Evolutionary conservation across 1,140 invertebrate genomes (phyloP).

Genomic region (Atopsyche davidsoni): DNA sequence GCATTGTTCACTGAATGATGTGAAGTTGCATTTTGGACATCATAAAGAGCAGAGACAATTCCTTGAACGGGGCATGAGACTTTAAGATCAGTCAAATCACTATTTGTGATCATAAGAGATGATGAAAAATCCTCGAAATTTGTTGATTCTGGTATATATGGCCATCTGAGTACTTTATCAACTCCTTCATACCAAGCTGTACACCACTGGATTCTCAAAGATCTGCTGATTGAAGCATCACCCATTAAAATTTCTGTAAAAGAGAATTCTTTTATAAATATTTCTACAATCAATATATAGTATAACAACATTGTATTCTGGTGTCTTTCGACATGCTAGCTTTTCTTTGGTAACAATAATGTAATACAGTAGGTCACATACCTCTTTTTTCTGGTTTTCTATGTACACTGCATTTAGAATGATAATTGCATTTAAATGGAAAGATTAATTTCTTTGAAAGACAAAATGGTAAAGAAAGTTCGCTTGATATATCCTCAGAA

Average conservation of each 20-base stretch:
- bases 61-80: slow-evolving; percentile 45
- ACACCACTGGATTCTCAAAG: slow-evolving; percentile 50
- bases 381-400: slow-evolving; percentile 35
- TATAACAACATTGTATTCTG: no score
- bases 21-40: slow-evolving; percentile 57
- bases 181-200: slow-evolving; percentile 44
- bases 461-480: slow-evolving; percentile 48
- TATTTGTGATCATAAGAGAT: slow-evolving; percentile 39
- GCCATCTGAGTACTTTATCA: slow-evolving; percentile 33
- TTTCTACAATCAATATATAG: no score
- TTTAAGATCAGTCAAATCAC: slow-evolving; percentile 44
- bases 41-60: slow-evolving; percentile 46
- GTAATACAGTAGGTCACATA: slow-evolving; percentile 26
- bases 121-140: slow-evolving; percentile 29
- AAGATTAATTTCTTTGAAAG: slow-evolving; percentile 40
- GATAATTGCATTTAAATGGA: slow-evolving; percentile 44
- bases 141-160: slow-evolving; percentile 29
- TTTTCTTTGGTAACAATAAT: not conserved
- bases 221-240: slow-evolving; percentile 37
- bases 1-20: slow-evolving; percentile 50
- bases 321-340: no score
- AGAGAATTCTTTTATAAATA: no score
- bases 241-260: slow-evolving; percentile 40
- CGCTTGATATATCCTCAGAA: slow-evolving; percentile 15
- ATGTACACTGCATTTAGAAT: slow-evolving; percentile 46